Percentiles rank a stretch among this genome's conserved stretches.
phyloP scores from a whole-genome alignment of 2,113 vertebrate species.

The Neogale vison region DNA sequence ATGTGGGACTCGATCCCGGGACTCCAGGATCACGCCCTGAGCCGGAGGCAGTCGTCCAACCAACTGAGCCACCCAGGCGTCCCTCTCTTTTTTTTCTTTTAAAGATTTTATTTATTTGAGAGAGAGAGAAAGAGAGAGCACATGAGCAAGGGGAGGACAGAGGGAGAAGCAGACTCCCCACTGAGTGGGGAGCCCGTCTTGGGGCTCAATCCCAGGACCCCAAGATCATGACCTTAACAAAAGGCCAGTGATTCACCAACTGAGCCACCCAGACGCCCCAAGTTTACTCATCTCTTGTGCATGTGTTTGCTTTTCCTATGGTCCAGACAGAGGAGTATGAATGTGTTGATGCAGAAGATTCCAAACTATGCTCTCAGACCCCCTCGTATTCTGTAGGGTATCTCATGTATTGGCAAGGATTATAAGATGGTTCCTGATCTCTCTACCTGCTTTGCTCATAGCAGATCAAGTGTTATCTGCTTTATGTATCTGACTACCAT shows the following conservation, averaged over 20 bases:
- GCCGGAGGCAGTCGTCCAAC: no score
- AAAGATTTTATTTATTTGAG: background rate
- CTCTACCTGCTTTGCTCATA: background rate
- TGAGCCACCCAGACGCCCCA: background rate
- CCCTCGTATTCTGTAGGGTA: no score
- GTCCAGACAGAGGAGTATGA: background rate
- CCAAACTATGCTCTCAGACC: background rate
- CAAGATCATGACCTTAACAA: background rate
- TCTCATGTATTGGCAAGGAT: background rate
- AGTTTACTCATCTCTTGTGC: background rate
- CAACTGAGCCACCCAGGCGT: no score
- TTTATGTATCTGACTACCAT: background rate
- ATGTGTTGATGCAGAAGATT: background rate
- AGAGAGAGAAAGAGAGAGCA: background rate
- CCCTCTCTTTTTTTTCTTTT: background rate
- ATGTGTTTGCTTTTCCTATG: background rate
- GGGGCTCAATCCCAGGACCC: background rate
- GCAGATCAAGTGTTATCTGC: background rate
- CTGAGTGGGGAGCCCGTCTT: background rate
- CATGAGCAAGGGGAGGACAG: background rate
- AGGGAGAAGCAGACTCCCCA: background rate
- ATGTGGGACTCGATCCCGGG: background rate
- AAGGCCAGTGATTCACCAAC: background rate
- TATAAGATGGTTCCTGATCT: background rate
- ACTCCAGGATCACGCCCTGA: background rate